A percentile compares a stretch with the other conserved stretches of the same genome.
Evolutionary conservation across 1,140 invertebrate species (phyloP).

Genomic region (Cherax destructor): DNA sequence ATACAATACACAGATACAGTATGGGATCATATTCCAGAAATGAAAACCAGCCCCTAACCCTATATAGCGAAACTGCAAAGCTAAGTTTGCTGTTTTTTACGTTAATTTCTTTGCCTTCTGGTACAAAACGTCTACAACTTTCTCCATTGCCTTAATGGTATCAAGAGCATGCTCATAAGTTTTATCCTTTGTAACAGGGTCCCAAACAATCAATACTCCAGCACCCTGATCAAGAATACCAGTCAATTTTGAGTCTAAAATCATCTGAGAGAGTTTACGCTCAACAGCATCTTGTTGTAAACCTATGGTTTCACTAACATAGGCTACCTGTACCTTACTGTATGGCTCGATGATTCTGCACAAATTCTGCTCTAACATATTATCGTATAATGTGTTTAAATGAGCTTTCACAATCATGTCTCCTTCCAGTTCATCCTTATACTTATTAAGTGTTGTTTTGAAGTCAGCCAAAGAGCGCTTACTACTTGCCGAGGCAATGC

Average conservation of each 20-base stretch:
- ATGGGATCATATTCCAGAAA: constrained; percentile 20
- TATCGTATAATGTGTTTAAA: constrained; percentile 96
- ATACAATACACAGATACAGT: constrained; percentile 35
- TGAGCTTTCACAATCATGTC: constrained; percentile 98
- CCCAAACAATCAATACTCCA: constrained; percentile 97
- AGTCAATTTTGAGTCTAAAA: constrained; percentile 97
- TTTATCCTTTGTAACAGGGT: constrained; percentile 94
- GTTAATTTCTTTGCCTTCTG: constrained; percentile 98
- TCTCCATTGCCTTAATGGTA: constrained; percentile 98
- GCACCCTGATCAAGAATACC: constrained; percentile 98
- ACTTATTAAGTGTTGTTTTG: constrained; percentile 89
- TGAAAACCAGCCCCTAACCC: constrained; percentile 21
- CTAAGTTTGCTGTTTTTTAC: constrained; percentile 78
- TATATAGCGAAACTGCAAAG: constrained; percentile 44
- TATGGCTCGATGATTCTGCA: constrained; percentile 99
- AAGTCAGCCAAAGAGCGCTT: constrained; percentile 98
- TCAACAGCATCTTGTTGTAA: constrained; percentile 94
- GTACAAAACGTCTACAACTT: constrained; percentile 98
- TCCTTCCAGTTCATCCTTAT: constrained; percentile 92
- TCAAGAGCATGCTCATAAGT: constrained; percentile 98
- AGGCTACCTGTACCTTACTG: constrained; percentile 92
- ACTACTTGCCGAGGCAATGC: constrained; percentile 96
- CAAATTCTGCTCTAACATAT: constrained; percentile 99
- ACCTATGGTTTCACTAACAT: constrained; percentile 91
- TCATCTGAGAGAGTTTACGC: constrained; percentile 99